phyloP scores from a whole-genome alignment of 2,113 vertebrate species.

The Rousettus leschenaultii region DNA sequence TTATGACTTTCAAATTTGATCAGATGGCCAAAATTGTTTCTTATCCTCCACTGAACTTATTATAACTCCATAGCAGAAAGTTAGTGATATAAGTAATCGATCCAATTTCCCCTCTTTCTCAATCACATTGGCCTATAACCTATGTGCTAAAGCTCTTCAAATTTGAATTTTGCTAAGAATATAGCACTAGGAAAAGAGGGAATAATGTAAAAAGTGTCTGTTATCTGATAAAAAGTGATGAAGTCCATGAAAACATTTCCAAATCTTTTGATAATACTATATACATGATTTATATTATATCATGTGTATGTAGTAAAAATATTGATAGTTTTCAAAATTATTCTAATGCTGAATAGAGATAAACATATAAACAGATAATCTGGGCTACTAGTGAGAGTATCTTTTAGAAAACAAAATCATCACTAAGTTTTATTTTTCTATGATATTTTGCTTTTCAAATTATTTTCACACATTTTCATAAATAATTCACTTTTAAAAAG shows the following conservation, averaged over 20 bases:
- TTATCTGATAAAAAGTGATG: not conserved
- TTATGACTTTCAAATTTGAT: slow-evolving; percentile 64
- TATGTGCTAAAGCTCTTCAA: not conserved
- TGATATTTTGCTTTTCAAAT: not conserved
- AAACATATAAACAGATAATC: not conserved
- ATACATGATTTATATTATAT: not conserved
- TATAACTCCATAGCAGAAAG: slow-evolving; percentile 25
- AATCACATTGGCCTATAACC: slow-evolving; percentile 24
- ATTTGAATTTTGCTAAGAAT: slow-evolving; percentile 31
- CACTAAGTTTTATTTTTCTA: not conserved
- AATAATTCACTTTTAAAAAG: slow-evolving; percentile 3
- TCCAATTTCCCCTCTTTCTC: slow-evolving; percentile 54
- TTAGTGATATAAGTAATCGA: slow-evolving; percentile 60
- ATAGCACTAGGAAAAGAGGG: not conserved
- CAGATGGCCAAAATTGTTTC: slow-evolving; percentile 67
- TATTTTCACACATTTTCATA: not conserved
- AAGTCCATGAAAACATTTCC: not conserved
- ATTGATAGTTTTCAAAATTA: not conserved
- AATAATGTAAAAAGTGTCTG: not conserved
- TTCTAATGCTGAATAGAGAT: not conserved
- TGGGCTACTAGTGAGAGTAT: not conserved
- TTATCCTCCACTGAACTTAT: slow-evolving; percentile 61
- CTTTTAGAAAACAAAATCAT: not conserved
- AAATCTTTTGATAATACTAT: not conserved
- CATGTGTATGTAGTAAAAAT: not conserved